Evolutionary conservation across 2,113 vertebrate genomes (phyloP).

Genomic region (Cisticola juncidis): DNA sequence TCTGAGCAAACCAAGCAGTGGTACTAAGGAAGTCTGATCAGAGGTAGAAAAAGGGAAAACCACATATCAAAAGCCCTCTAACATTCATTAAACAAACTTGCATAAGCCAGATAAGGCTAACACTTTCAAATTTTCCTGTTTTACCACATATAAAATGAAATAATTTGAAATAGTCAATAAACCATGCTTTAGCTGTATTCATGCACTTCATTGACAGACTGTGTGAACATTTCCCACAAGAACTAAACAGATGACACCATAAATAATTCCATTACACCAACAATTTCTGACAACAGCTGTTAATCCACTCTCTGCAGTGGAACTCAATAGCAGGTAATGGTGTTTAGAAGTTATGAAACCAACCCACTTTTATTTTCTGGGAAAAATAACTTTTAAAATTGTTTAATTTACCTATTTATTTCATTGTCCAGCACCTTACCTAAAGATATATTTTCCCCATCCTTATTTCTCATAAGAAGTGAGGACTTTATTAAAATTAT

Average conservation of each 20-base stretch:
- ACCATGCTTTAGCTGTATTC: constrained; percentile 8
- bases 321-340: constrained; percentile 11
- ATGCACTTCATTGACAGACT: constrained; percentile 48
- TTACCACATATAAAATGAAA: not conserved
- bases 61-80: not conserved
- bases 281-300: constrained; percentile 60
- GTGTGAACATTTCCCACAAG: constrained; percentile 45
- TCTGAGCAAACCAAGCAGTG: not conserved
- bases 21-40: not conserved
- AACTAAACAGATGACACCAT: constrained; percentile 60
- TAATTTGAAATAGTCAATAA: constrained; percentile 19
- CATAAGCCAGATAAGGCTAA: not conserved
- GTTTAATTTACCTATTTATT: not conserved
- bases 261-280: constrained; percentile 65
- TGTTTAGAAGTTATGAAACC: not conserved
- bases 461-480: not conserved
- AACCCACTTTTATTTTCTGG: not conserved
- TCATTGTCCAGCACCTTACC: not conserved
- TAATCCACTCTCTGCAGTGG: not conserved
- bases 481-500: not conserved
- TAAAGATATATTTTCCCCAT: not conserved
- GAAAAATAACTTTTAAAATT: not conserved
- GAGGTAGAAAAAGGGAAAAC: not conserved
- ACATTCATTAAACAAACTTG: not conserved
- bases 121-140: not conserved